Conservation (phyloP, 1,140 invertebrate species). For the Heliconius hewitsoni region DNA sequence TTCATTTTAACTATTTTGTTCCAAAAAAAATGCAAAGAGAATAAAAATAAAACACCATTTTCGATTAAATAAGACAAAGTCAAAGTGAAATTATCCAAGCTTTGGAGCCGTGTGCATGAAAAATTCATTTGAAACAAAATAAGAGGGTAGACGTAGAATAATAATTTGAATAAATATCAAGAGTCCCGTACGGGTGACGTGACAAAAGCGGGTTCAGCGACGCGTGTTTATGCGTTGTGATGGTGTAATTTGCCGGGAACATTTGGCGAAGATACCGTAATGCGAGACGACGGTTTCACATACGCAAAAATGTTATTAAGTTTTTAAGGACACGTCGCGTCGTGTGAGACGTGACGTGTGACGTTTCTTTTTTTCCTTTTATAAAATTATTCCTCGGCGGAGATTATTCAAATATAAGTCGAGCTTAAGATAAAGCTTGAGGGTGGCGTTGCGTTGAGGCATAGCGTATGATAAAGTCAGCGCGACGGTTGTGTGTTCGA, state of each 20-base stretch:
- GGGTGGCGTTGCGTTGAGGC: too few species aligned
- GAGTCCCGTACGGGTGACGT: conserved; percentile 63
- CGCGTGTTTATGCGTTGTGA: conserved; percentile 71
- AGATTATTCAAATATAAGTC: conserved; percentile 43
- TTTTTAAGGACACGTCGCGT: conserved; percentile 62
- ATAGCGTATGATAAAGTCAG: too few species aligned
- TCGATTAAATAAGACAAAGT: conserved; percentile 24
- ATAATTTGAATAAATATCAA: conserved; percentile 80
- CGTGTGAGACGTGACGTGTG: conserved; percentile 46
- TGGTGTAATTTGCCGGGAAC: conserved; percentile 75
- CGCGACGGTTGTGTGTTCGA: too few species aligned
- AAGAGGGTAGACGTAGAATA: conserved; percentile 68
- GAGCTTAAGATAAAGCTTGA: conserved; percentile 7
- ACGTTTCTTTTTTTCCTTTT: conserved; percentile 44
- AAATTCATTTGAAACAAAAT: conserved; percentile 77
- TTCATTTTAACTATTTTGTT: not conserved
- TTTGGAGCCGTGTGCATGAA: conserved; percentile 71
- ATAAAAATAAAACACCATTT: conserved; percentile 23
- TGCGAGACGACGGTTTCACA: conserved; percentile 60
- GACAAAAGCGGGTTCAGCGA: conserved; percentile 70
- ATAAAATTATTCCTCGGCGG: conserved; percentile 40
- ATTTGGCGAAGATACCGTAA: conserved; percentile 61
- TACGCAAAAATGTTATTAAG: conserved; percentile 76
- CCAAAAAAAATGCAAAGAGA: not conserved
- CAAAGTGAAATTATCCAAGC: conserved; percentile 75